Base-by-base conservation (phyloP, 2,113 vertebrate genomes). In the Microcebus murinus region DNA sequence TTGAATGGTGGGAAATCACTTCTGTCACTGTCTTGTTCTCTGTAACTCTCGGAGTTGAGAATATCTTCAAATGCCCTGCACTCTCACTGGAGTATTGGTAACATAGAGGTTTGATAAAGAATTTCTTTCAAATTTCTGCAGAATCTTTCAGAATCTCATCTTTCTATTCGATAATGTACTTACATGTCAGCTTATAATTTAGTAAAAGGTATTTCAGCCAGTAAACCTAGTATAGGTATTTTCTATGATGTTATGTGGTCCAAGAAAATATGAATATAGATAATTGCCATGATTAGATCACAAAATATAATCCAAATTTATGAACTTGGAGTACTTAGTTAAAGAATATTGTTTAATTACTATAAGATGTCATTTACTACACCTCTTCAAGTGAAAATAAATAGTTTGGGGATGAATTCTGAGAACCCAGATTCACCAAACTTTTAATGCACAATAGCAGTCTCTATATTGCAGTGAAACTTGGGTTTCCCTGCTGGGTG, bases 371-470 rank as follows among this genome's bases (percentile, higher is more conserved):
- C 31, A 77, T 50, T 96, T 94, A 36, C 59, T 48, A 91, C 18
- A 67, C 36, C 3, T 48, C 6, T 94, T 94, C 59, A 81, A 88
- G 79, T 97, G 50, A 90, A 57, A 87, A 95, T 20, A 42, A 93
- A 52, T 55, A 48, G 34, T 59, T 67, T 70, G 55, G 50, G 57
- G 13, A 76, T 36, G 80, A 48, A 90, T 76, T 79, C 3, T n/a
- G 67, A 95, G 31, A 86, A 10, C 50, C 50, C 10, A 79, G 23
- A 71, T 65, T 95, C 57, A 61, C 82, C 57, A 76, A 93, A 88
- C 9, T 17, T 70, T 70, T 79, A 80, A 84, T 34, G 6, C 8
- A 23, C 0, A 36, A 27, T 59, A 91, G 71, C 10, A 81, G 18
- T 1, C 6, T 27, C 34, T 71, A 7, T 42, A 25, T 17, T 83